Conservation (phyloP, 2,113 vertebrate species). For the Haemorhous mexicanus region DNA sequence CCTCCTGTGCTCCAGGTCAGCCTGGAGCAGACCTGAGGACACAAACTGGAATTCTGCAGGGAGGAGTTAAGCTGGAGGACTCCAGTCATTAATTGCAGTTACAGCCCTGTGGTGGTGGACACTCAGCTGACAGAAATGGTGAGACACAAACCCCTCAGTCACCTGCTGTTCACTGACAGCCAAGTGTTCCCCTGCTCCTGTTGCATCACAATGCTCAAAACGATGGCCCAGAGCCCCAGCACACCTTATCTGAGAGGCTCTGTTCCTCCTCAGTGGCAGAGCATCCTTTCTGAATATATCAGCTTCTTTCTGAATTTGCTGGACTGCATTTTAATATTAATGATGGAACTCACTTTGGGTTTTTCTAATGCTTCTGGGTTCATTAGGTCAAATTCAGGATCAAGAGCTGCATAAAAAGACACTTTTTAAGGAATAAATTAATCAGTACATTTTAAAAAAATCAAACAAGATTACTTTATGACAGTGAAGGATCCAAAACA, state of each 20-base stretch:
- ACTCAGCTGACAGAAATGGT: not conserved
- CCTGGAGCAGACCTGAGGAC: not conserved
- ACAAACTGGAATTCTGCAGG: not conserved
- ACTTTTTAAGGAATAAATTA: not conserved
- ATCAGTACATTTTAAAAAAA: not conserved
- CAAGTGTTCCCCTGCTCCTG: not conserved
- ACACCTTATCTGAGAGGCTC: not conserved
- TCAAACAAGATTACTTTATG: not conserved
- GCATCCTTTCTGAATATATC: not conserved
- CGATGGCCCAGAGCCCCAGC: not conserved
- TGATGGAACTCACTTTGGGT: not conserved
- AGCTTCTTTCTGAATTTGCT: not conserved
- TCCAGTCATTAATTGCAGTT: not conserved
- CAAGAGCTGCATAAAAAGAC: not conserved
- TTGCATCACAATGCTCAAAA: not conserved
- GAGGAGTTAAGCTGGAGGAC: not conserved
- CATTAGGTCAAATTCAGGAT: not conserved
- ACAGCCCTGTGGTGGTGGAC: not conserved
- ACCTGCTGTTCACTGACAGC: not conserved
- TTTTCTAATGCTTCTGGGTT: not conserved
- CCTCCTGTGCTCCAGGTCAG: not conserved
- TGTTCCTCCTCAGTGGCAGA: not conserved
- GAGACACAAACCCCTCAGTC: not conserved
- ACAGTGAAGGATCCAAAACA: not conserved
- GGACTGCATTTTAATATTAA: not conserved